A percentile compares a stretch with the other conserved stretches of the same genome.
phyloP scores from a whole-genome alignment of 2,888 invertebrate species.

The Dyspetes luteomarginatus region DNA sequence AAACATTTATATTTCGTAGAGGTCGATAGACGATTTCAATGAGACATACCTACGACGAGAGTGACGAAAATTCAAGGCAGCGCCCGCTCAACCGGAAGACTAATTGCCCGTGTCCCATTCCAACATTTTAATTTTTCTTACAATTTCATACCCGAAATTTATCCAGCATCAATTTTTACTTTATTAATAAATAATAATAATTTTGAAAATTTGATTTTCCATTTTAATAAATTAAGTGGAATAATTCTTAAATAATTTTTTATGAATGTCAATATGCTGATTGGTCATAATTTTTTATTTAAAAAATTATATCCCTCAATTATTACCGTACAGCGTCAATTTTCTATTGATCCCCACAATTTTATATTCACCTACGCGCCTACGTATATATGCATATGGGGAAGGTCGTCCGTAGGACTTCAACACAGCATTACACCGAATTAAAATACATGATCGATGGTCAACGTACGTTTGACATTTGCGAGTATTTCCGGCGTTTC shows the following conservation, averaged over 20 bases:
- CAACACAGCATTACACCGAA: background rate
- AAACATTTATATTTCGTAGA: conserved; percentile 25
- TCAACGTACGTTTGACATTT: conserved; percentile 56
- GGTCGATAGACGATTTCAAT: conserved; percentile 35
- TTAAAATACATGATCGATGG: conserved; percentile 28
- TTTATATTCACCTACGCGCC: background rate
- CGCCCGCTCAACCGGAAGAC: background rate
- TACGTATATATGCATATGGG: background rate
- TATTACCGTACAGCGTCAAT: background rate
- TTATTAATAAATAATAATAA: background rate
- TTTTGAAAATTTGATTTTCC: too few relatives aligned
- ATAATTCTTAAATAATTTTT: too few relatives aligned
- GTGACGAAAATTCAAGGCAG: conserved; percentile 20
- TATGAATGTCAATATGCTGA: background rate
- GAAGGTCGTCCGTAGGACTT: background rate
- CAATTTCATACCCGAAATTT: background rate
- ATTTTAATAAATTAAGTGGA: background rate
- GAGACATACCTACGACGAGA: conserved; percentile 12
- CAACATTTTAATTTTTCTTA: too few relatives aligned
- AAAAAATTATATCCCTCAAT: background rate
- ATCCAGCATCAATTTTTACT: background rate
- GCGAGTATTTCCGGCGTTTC: conserved; percentile 30
- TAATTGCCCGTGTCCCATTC: background rate
- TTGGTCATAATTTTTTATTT: background rate
- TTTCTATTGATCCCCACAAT: background rate